Conservation (phyloP, 2,888 invertebrate genomes). For the Sarcophaga subvicina region DNA sequence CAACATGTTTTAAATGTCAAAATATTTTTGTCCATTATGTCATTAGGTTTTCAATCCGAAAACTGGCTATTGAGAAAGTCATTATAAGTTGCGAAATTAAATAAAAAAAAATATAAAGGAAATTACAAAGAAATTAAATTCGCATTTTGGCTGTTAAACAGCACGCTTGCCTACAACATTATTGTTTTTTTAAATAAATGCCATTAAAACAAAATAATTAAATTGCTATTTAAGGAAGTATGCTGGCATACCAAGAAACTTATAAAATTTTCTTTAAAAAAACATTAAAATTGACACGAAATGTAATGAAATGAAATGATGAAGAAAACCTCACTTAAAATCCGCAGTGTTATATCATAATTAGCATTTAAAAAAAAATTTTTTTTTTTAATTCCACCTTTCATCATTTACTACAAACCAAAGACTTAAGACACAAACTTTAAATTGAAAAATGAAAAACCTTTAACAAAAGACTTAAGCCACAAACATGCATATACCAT, state of each 20-base stretch:
- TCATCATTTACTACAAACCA: not conserved
- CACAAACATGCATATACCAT: not conserved
- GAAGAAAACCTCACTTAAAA: not conserved
- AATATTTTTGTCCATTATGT: not conserved
- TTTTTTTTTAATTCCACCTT: not conserved
- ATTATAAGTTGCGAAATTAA: not conserved
- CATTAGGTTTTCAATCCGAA: not conserved
- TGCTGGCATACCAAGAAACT: not conserved
- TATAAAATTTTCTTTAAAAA: not conserved
- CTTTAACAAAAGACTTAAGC: not conserved
- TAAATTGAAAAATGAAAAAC: too few species aligned
- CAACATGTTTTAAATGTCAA: not conserved
- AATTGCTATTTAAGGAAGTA: not conserved
- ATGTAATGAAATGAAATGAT: not conserved
- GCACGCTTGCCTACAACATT: not conserved
- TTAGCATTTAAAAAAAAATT: too few species aligned
- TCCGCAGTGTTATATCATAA: not conserved
- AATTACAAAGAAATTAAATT: not conserved
- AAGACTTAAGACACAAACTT: not conserved
- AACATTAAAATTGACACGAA: not conserved
- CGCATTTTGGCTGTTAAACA: not conserved
- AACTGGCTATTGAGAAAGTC: not conserved
- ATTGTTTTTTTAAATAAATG: not conserved
- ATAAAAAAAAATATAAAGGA: not conserved
- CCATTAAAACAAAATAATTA: not conserved